Conservation (phyloP, 2,113 vertebrate genomes). For the Pomatorhinus ruficollis region DNA sequence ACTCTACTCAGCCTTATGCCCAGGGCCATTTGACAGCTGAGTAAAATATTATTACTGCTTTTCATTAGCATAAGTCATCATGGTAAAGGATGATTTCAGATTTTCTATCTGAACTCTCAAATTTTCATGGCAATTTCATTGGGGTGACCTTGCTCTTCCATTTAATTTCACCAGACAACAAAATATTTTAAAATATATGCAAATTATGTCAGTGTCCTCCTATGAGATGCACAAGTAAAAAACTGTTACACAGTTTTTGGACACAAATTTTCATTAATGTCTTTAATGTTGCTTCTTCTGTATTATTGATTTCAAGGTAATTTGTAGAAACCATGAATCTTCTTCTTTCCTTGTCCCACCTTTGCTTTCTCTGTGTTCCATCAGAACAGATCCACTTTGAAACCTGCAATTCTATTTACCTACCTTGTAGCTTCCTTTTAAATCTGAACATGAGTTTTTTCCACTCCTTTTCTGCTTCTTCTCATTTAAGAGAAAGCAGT, state of each 20-base stretch:
- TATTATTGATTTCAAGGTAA: not conserved
- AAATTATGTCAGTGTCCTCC: not conserved
- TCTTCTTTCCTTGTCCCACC: not conserved
- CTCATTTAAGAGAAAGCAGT: not conserved
- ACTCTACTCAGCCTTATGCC: not conserved
- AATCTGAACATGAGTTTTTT: not conserved
- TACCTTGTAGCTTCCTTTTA: not conserved
- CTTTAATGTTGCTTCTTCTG: not conserved
- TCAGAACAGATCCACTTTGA: not conserved
- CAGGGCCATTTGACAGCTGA: not conserved
- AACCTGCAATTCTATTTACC: not conserved
- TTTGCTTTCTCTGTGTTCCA: not conserved
- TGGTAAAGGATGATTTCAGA: not conserved
- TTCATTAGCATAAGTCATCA: not conserved
- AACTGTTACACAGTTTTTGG: not conserved
- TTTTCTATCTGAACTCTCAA: not conserved
- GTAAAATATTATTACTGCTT: not conserved
- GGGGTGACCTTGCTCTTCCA: not conserved
- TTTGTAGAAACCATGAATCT: rapidly evolving
- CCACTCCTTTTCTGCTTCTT: not conserved
- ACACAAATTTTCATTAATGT: not conserved
- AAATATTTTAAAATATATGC: not conserved
- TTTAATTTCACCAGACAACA: not conserved
- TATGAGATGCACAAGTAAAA: not conserved
- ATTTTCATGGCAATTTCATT: not conserved